phyloP scores from a whole-genome alignment of 2,888 invertebrate species.

The Caenorhabditis afra region DNA sequence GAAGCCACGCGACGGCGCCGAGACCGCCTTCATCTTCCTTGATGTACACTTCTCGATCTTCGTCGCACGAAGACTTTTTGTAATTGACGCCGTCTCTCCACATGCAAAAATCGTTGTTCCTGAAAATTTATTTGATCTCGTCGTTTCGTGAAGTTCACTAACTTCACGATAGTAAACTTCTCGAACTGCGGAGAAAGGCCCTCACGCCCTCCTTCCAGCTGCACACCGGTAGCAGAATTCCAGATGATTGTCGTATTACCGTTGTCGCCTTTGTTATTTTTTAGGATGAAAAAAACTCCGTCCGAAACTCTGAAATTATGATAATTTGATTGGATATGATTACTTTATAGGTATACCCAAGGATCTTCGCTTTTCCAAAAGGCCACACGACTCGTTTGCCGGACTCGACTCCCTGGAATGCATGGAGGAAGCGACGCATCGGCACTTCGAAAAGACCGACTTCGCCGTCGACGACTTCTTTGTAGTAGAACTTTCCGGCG shows the following conservation, averaged over 20 bases:
- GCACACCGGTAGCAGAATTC: too few relatives aligned
- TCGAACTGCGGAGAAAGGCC: too few relatives aligned
- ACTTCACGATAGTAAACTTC: too few relatives aligned
- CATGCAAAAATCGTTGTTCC: slow-evolving; percentile 44
- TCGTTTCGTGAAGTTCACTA: background rate
- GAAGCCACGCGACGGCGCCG: slow-evolving; percentile 19
- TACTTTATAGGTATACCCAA: background rate
- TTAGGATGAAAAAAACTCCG: background rate
- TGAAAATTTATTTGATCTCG: background rate
- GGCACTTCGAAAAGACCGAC: slow-evolving; percentile 9
- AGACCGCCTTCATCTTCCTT: background rate
- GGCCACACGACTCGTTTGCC: background rate
- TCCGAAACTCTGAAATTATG: background rate
- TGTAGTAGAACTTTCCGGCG: slow-evolving; percentile 23
- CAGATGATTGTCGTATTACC: background rate
- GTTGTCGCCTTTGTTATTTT: background rate
- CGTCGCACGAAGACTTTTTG: slow-evolving; percentile 10
- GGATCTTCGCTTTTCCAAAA: background rate
- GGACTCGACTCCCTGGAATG: background rate
- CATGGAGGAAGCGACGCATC: background rate
- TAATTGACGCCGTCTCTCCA: slow-evolving; percentile 11
- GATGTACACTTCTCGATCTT: slow-evolving; percentile 12
- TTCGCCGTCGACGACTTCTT: slow-evolving; percentile 4
- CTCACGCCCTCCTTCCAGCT: too few relatives aligned
- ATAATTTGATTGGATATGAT: too few relatives aligned